Evolutionary conservation across 2,797 vertebrate species (phyloP), one percentile per base, ranked within the genome.

Genomic region (Argya squamiceps): DNA sequence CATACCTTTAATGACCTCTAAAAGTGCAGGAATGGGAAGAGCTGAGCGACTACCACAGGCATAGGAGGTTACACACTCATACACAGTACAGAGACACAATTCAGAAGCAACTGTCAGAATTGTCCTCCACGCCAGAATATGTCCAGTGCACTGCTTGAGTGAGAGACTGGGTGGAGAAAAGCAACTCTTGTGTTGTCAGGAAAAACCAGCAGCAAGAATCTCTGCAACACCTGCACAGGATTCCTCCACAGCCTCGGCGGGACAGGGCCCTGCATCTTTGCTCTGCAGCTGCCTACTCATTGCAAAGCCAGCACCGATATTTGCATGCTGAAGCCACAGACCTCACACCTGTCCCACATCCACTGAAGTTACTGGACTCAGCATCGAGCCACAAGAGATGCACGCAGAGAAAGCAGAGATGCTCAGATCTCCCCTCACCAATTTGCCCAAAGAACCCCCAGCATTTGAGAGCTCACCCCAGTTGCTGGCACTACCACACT

Each of bases 161-260:
- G 24, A 94, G 46, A 2, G 16, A 83, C 44, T 26, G 27, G 49
- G 50, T 5, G 8, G 60, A 62, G 68, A 55, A 92, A 78, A 68
- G 21, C 29, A 49, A 47, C 56, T 59, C 8, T 5, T 49, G 11
- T 0, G 6, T 10, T 34, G 56, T 55, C 73, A 80, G 52, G 59
- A 82, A 64, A 64, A 80, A 4, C 0, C 7, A 64, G 67, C 6
- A 5, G n/a, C 1, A 9, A 79, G 44, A 41, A 63, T 6, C 84
- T n/a, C 37, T 50, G 32, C 3, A 8, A 37, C 6, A 55, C 18
- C 68, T 32, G 16, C 2, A 14, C 3, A 16, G 58, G 62, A 44
- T 7, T 62, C 19, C 41, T 7, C 53, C 0, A 1, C 59, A 34
- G n/a, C 43, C 47, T 34, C 9, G 1, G 2, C 0, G 2, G 77